phyloP scores from a whole-genome alignment of 2,888 invertebrate species.

The Rugalucina vietnamica region DNA sequence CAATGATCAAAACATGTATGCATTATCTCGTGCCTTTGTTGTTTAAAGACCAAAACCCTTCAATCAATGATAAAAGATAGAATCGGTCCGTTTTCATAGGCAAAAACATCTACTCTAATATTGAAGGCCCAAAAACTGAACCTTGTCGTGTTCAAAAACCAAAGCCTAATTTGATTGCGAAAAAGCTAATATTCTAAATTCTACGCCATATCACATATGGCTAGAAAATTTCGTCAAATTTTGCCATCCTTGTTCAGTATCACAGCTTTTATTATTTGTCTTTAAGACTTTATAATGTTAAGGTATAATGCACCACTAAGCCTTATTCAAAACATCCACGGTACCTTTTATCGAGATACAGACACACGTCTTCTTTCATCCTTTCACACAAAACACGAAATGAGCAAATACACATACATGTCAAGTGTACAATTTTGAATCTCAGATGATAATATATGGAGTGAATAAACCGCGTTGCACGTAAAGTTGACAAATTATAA shows the following conservation, averaged over 20 bases:
- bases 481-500: too few species aligned
- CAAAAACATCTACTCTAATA: neutral
- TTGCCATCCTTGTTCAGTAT: neutral
- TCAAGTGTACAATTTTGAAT: too few species aligned
- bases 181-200: neutral
- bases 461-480: too few species aligned
- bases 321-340: neutral
- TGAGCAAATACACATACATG: neutral
- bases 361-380: neutral
- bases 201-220: neutral
- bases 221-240: slow-evolving; percentile 1
- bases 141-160: neutral
- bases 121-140: slow-evolving; percentile 3
- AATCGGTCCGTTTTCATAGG: neutral
- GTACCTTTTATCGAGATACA: neutral
- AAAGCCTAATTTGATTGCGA: neutral
- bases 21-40: neutral
- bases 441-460: too few species aligned
- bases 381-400: neutral
- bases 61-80: neutral
- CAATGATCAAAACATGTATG: neutral
- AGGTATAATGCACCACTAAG: neutral
- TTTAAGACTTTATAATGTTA: neutral
- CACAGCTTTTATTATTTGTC: neutral
- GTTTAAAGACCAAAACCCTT: neutral